phyloP scores from a whole-genome alignment of 2,113 vertebrate genomes.

The Holacanthus passer region DNA sequence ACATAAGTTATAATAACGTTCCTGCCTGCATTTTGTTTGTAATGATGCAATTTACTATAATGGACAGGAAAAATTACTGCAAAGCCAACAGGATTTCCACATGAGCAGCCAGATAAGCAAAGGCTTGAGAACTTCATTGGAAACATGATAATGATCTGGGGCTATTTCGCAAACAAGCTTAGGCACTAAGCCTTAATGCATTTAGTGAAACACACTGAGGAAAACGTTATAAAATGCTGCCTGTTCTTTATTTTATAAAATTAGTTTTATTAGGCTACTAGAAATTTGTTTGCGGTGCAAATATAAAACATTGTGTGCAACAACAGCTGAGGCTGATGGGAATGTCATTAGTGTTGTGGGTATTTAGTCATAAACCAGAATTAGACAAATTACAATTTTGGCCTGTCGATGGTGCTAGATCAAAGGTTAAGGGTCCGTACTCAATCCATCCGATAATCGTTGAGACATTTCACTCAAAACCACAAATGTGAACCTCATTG shows the following conservation, averaged over 20 bases:
- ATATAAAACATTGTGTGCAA: too few species aligned
- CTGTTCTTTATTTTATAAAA: background rate
- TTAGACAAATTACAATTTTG: background rate
- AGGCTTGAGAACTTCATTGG: slow-evolving; percentile 21
- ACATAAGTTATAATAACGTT: slow-evolving; percentile 13
- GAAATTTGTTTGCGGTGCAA: background rate
- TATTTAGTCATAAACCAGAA: background rate
- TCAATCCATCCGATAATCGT: background rate
- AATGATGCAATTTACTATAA: slow-evolving; percentile 52
- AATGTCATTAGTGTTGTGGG: background rate
- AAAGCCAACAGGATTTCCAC: slow-evolving; percentile 56
- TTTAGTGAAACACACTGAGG: background rate
- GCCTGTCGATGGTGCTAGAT: background rate
- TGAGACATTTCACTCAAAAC: background rate
- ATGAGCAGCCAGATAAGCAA: slow-evolving; percentile 38
- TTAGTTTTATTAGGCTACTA: background rate
- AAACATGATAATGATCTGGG: slow-evolving; percentile 22
- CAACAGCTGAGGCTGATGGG: background rate
- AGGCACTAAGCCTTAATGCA: background rate
- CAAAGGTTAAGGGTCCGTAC: background rate
- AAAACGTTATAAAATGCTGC: background rate
- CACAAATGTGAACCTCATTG: background rate
- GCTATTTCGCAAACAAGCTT: background rate
- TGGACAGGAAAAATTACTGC: slow-evolving; percentile 33
- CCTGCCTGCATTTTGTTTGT: slow-evolving; percentile 23